A percentile compares a stretch with the other conserved stretches of the same genome.
These are phyloP conservation scores for Chunga burmeisteri DNA, from an alignment of 2,113 vertebrate genomes.

Conservation along the genomic window DNA sequence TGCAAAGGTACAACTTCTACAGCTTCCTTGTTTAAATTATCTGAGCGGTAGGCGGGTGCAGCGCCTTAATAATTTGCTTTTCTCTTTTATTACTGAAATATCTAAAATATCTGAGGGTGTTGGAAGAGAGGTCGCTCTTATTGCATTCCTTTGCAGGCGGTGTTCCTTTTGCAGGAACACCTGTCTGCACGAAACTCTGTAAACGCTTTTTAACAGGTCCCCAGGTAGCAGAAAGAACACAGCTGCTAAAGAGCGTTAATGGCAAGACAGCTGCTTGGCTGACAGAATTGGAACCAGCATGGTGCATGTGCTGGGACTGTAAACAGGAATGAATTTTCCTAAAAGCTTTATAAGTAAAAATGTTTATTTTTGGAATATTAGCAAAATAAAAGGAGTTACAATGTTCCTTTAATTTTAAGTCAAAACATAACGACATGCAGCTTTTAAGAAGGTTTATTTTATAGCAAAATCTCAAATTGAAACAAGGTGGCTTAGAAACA, in stretches of 20 bases:
- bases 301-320: conserved; percentile 58
- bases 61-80: conserved; percentile 6
- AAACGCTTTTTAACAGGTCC: conserved; percentile 58
- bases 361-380: conserved; percentile 79
- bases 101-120: conserved; percentile 1
- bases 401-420: conserved; percentile 73
- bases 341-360: conserved; percentile 77
- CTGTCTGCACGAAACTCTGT: conserved; percentile 61
- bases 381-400: conserved; percentile 75
- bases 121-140: background rate
- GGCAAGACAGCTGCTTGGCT: conserved; percentile 77
- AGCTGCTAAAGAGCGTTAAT: conserved; percentile 61
- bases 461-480: conserved; percentile 60
- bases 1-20: background rate
- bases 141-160: conserved; percentile 53
- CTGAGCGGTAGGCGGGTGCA: background rate
- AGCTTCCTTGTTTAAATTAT: background rate
- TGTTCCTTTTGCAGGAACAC: conserved; percentile 56
- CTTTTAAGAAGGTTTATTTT: conserved; percentile 71
- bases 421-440: conserved; percentile 66
- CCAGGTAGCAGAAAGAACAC: conserved; percentile 53
- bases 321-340: conserved; percentile 81
- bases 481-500: conserved; percentile 55
- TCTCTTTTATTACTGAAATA: conserved; percentile 25
- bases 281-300: conserved; percentile 70